Percentiles rank a stretch among this genome's conserved stretches.
Conservation (phyloP, 2,888 invertebrate genomes). For the Alloscopus bannaensis region DNA sequence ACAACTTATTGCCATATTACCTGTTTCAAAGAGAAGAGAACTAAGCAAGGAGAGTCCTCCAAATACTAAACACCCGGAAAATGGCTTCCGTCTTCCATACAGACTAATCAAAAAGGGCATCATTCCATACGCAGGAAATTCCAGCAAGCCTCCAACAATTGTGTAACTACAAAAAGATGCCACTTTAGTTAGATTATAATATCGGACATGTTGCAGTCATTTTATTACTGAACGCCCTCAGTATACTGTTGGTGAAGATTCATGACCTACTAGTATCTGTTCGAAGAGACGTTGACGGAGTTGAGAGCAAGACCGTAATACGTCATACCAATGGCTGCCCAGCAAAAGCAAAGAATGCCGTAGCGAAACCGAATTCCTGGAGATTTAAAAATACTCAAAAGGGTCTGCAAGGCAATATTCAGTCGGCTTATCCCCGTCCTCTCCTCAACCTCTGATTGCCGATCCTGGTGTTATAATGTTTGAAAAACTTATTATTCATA, state of each 20-base stretch:
- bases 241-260: too few relatives aligned
- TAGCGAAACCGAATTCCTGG: conserved; percentile 16
- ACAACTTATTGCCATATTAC: too few relatives aligned
- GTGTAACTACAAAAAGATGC: conserved; percentile 26
- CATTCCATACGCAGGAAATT: conserved; percentile 48
- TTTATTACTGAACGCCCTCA: too few relatives aligned
- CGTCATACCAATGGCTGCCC: conserved; percentile 40
- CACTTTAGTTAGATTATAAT: too few relatives aligned
- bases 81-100: conserved; percentile 40
- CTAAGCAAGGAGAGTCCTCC: conserved; percentile 22
- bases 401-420: not conserved
- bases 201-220: too few relatives aligned
- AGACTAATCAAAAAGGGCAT: conserved; percentile 24
- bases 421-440: too few relatives aligned
- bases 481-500: too few relatives aligned
- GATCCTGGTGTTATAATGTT: too few relatives aligned
- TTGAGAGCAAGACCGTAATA: conserved; percentile 59
- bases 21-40: conserved; percentile 27
- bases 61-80: conserved; percentile 36
- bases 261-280: conserved; percentile 39
- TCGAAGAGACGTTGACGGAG: conserved; percentile 20
- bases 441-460: too few relatives aligned
- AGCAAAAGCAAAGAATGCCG: conserved; percentile 27
- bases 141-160: conserved; percentile 52
- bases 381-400: conserved; percentile 18